Evolutionary conservation across 2,888 invertebrate genomes (phyloP).

Genomic region (Pyrocoelia pectoralis): DNA sequence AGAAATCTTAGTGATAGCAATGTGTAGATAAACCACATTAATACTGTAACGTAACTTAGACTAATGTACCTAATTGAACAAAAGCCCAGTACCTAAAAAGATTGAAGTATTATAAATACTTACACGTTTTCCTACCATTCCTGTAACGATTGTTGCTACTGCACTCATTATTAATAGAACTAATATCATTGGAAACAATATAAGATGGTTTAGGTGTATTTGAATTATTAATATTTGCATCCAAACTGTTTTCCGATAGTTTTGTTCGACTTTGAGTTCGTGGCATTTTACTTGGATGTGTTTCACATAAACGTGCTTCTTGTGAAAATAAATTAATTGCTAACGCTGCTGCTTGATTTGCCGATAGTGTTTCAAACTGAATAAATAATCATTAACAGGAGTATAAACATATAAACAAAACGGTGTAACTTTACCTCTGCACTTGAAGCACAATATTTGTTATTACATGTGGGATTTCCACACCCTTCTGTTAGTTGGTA

Average conservation of each 20-base stretch:
- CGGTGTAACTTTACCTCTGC: slow-evolving; percentile 71
- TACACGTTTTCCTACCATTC: slow-evolving; percentile 20
- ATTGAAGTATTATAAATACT: too few relatives aligned
- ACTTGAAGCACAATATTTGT: slow-evolving; percentile 89
- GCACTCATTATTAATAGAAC: slow-evolving; percentile 45
- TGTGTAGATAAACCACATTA: too few relatives aligned
- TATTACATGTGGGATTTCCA: slow-evolving; percentile 86
- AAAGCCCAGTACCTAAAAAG: too few relatives aligned
- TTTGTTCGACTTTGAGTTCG: slow-evolving; percentile 61
- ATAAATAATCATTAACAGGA: neutral
- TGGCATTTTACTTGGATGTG: slow-evolving; percentile 75
- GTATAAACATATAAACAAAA: neutral
- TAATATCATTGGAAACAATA: slow-evolving; percentile 50
- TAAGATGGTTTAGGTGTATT: slow-evolving; percentile 28
- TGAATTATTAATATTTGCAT: slow-evolving; percentile 23
- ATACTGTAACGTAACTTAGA: too few relatives aligned
- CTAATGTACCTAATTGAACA: too few relatives aligned
- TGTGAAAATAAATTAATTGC: slow-evolving; percentile 87
- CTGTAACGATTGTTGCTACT: slow-evolving; percentile 41
- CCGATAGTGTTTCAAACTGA: slow-evolving; percentile 68
- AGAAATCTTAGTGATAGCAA: too few relatives aligned
- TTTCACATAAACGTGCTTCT: slow-evolving; percentile 85
- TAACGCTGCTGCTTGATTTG: slow-evolving; percentile 90
- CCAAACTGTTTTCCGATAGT: slow-evolving; percentile 34
- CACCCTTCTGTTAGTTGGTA: slow-evolving; percentile 93